These are phyloP conservation scores for Otus scops DNA, from an alignment of 2,797 vertebrate genomes.

Conservation along the genomic window DNA sequence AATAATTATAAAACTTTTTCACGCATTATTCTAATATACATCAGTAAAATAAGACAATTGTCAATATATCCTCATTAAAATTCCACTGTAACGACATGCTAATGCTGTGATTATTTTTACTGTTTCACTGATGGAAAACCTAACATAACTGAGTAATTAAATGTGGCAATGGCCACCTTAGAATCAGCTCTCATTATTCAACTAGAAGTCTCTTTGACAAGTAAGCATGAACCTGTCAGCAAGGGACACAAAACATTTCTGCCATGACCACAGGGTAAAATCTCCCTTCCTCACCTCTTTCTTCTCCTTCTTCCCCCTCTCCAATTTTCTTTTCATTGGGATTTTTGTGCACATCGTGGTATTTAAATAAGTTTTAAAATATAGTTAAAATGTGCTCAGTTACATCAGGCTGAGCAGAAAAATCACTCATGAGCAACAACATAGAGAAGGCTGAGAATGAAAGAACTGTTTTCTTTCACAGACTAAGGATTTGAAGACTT, in stretches of 20 bases:
- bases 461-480: neutral
- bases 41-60: neutral
- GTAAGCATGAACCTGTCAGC: neutral
- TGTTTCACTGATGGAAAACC: neutral
- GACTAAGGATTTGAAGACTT: neutral
- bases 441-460: neutral
- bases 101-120: conserved; percentile 13
- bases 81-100: neutral
- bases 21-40: neutral
- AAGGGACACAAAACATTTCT: neutral
- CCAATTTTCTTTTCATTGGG: neutral
- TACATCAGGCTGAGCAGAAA: neutral
- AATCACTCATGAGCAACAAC: neutral
- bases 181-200: neutral
- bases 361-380: neutral
- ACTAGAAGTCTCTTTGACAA: neutral
- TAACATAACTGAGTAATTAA: neutral
- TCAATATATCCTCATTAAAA: neutral
- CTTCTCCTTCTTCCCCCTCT: neutral
- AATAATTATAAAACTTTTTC: neutral
- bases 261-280: neutral
- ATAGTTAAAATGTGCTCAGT: neutral
- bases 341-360: neutral
- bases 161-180: neutral
- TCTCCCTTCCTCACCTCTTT: neutral